Conservation (phyloP, 2,797 vertebrate species). For the Graptemys geographica region DNA sequence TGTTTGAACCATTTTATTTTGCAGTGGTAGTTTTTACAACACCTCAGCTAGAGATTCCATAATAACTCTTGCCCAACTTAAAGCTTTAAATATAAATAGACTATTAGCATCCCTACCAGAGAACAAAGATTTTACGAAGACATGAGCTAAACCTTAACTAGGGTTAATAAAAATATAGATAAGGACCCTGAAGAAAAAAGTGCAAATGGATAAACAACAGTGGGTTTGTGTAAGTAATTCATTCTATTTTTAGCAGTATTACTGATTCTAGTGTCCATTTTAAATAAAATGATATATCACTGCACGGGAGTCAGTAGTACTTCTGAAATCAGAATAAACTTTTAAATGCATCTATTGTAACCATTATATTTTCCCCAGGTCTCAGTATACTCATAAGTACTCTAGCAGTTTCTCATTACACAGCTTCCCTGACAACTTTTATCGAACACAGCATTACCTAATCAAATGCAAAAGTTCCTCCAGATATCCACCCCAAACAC, state of each 20-base stretch:
- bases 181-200: neutral
- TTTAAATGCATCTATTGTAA: neutral
- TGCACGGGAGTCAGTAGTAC: neutral
- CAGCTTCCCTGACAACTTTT: neutral
- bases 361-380: neutral
- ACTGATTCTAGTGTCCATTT: neutral
- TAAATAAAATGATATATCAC: neutral
- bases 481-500: neutral
- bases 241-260: neutral
- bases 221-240: neutral
- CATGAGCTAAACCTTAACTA: neutral
- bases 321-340: neutral
- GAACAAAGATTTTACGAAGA: neutral
- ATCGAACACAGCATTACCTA: neutral
- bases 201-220: neutral
- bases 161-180: neutral
- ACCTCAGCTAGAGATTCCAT: neutral
- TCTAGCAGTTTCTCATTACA: neutral
- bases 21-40: neutral
- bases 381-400: neutral
- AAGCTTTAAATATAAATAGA: neutral
- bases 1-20: neutral
- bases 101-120: neutral
- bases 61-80: neutral
- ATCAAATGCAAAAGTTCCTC: neutral